Evolutionary conservation across 2,113 vertebrate genomes (phyloP).

Genomic region (Xyrauchen texanus): DNA sequence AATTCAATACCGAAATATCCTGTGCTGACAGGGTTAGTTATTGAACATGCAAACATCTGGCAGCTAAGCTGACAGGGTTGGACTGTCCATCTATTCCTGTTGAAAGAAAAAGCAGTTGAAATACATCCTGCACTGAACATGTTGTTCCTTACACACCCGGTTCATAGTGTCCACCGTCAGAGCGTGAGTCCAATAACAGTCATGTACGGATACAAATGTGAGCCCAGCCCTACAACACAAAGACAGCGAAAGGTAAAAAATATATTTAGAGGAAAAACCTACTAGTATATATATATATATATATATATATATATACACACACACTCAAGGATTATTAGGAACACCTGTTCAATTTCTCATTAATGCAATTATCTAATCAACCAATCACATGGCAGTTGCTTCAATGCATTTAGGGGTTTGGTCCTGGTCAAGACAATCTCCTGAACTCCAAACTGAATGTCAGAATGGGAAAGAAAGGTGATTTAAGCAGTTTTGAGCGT

Average conservation of each 20-base stretch:
- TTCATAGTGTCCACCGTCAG: slow-evolving; percentile 89
- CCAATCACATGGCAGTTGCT: no score
- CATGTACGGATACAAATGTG: slow-evolving; percentile 93
- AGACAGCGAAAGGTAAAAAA: slow-evolving; percentile 2
- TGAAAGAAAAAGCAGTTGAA: not conserved
- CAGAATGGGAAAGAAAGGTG: no score
- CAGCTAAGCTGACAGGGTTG: not conserved
- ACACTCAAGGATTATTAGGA: no score
- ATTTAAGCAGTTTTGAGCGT: no score
- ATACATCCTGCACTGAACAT: not conserved
- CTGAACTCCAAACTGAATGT: no score
- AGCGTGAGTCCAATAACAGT: slow-evolving; percentile 97
- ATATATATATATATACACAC: no score
- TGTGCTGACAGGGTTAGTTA: slow-evolving; percentile 15
- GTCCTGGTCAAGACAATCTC: no score
- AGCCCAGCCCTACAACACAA: slow-evolving; percentile 78
- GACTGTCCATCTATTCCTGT: not conserved
- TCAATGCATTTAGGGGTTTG: no score
- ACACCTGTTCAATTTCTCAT: no score
- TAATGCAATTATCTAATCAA: no score
- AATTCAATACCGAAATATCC: slow-evolving; percentile 1
- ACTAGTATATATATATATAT: no score
- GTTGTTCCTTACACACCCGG: slow-evolving; percentile 73
- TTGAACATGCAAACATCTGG: slow-evolving; percentile 38
- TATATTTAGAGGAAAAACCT: no score